Evolutionary conservation across 2,797 vertebrate genomes (phyloP), one percentile per base, ranked within the genome.

Genomic region (Sebastes ruberrimus): DNA sequence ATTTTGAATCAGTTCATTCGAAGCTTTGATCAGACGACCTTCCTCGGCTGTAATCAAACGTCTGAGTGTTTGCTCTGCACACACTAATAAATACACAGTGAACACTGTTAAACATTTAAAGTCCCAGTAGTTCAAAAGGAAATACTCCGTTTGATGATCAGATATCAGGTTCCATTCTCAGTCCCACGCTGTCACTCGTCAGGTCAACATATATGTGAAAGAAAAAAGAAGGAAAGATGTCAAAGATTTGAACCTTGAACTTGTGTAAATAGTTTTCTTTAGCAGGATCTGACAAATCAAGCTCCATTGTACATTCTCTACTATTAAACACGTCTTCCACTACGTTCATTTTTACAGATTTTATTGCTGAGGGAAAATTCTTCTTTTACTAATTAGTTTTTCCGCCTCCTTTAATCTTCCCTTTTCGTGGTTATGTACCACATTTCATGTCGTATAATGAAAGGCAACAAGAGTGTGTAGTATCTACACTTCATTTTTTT

Each of bases 391-490:
- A 6, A 61, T 70, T 23, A 3, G 9, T 73, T 81, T 76, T 56
- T 60, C 18, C 5, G 22, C 67, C 71, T 57, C 30, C 1, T 71
- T 71, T 23, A 38, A 38, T 38, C 35, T 38, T 38, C 35, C 35
- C 11, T 38, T 38, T 46, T 5, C 60, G 10, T 75, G 78, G 32
- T 78, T 85, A 7, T 76, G 33, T 5, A 38, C 35, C 35, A 38
- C 35, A 13, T 38, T 38, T 38, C 11, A 38, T 38, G 35, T 38
- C 5, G 33, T 35, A 35, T 38, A 38, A 38, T 38, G 4, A 38
- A 38, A 38, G 35, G 35, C 35, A 38, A 38, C 35, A 38, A 38
- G 9, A 32, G 71, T 91, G 90, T 93, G 90, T 92, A 89, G 92
- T 63, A 92, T 92, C 92, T 93, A 93, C 89, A 80, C 72, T 38